These are phyloP conservation scores for Lethrus apterus DNA, from an alignment of 1,140 invertebrate genomes.

Conservation along the genomic window DNA sequence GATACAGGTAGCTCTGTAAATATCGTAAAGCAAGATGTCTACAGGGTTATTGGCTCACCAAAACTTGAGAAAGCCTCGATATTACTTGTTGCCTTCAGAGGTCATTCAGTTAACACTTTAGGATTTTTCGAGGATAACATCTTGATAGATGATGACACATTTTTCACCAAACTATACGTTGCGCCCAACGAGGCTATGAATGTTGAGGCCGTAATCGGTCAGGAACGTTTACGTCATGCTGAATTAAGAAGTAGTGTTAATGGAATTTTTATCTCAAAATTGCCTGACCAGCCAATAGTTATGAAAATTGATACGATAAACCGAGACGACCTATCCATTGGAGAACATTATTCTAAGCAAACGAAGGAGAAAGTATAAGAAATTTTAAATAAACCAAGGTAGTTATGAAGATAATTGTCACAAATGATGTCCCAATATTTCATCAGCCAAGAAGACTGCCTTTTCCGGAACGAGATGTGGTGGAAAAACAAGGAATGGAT, in stretches of 20 bases:
- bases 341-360: no score
- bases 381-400: no score
- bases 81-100: background rate
- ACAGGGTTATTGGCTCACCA: background rate
- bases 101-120: background rate
- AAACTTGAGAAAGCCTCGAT: background rate
- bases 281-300: background rate
- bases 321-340: background rate
- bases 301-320: background rate
- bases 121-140: background rate
- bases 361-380: no score
- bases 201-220: background rate
- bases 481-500: background rate
- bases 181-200: background rate
- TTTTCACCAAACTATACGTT: background rate
- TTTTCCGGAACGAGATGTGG: background rate
- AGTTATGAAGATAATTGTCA: background rate
- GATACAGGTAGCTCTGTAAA: constrained; percentile 1
- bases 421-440: constrained; percentile 1
- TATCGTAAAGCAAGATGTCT: background rate
- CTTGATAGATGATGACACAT: constrained; percentile 1
- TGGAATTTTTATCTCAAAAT: background rate
- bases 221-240: background rate
- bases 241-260: background rate
- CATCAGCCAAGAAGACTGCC: background rate